phyloP scores from a whole-genome alignment of 2,888 invertebrate species.

The Harpalus rubripes region DNA sequence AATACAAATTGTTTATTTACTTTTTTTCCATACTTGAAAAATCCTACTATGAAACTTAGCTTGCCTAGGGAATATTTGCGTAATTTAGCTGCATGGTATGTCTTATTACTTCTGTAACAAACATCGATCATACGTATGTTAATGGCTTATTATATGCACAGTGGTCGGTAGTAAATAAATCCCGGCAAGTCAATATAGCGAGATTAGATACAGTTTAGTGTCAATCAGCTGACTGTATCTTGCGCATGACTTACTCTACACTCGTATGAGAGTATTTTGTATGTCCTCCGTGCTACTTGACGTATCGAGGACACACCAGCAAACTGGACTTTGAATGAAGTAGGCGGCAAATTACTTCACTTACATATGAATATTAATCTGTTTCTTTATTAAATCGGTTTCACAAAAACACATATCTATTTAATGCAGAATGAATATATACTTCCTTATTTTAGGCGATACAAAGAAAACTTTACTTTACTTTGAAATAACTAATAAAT shows the following conservation, averaged over 20 bases:
- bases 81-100: not conserved
- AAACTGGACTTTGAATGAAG: constrained; percentile 13
- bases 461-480: no score
- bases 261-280: not conserved
- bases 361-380: constrained; percentile 34
- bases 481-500: no score
- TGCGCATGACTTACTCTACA: constrained; percentile 4
- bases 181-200: constrained; percentile 15
- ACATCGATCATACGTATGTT: constrained; percentile 44
- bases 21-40: not conserved
- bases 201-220: constrained; percentile 49
- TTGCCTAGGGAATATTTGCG: not conserved
- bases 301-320: constrained; percentile 18
- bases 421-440: no score
- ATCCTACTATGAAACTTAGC: no score
- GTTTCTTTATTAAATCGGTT: not conserved
- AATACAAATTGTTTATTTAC: not conserved
- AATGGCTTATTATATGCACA: constrained; percentile 55
- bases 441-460: no score
- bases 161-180: constrained; percentile 57
- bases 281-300: constrained; percentile 14
- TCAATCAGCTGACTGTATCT: constrained; percentile 37
- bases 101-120: not conserved
- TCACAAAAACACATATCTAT: not conserved
- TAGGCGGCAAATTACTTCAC: constrained; percentile 30